phyloP scores from a whole-genome alignment of 2,888 invertebrate genomes.

The Pammene fasciana region DNA sequence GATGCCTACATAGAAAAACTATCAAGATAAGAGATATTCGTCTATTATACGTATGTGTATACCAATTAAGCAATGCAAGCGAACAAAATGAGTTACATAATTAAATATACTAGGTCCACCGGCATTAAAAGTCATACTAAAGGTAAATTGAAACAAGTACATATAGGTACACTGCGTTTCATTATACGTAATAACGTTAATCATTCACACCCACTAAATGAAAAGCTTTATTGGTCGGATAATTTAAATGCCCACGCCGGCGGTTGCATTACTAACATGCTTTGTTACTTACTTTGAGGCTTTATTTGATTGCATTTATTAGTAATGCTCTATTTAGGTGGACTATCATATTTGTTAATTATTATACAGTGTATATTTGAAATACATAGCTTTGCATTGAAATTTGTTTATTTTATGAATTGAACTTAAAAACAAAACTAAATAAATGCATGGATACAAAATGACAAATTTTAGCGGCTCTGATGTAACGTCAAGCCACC shows the following conservation, averaged over 20 bases:
- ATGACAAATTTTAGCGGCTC: too few relatives aligned
- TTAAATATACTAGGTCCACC: neutral
- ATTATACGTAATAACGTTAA: conserved; percentile 20
- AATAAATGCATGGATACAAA: too few relatives aligned
- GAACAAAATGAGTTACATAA: neutral
- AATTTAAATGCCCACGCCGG: conserved; percentile 21
- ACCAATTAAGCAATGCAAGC: neutral
- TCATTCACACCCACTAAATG: conserved; percentile 32
- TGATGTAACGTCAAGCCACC: too few relatives aligned
- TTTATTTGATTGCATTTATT: conserved; percentile 6
- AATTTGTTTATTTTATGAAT: too few relatives aligned
- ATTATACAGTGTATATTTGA: too few relatives aligned
- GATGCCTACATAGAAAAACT: too few relatives aligned
- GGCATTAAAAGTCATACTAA: neutral
- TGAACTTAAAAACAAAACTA: too few relatives aligned
- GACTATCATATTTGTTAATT: neutral
- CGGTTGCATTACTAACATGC: neutral
- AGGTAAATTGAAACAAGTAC: conserved; percentile 8
- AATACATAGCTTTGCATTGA: too few relatives aligned
- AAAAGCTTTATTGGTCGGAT: conserved; percentile 19
- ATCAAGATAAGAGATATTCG: too few relatives aligned
- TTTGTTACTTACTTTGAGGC: conserved; percentile 4
- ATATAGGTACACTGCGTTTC: neutral
- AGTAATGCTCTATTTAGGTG: too few relatives aligned
- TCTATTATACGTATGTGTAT: too few relatives aligned